A percentile compares a stretch with the other conserved stretches of the same genome.
phyloP scores from a whole-genome alignment of 2,113 vertebrate genomes.

The Antechinus stuartii region DNA sequence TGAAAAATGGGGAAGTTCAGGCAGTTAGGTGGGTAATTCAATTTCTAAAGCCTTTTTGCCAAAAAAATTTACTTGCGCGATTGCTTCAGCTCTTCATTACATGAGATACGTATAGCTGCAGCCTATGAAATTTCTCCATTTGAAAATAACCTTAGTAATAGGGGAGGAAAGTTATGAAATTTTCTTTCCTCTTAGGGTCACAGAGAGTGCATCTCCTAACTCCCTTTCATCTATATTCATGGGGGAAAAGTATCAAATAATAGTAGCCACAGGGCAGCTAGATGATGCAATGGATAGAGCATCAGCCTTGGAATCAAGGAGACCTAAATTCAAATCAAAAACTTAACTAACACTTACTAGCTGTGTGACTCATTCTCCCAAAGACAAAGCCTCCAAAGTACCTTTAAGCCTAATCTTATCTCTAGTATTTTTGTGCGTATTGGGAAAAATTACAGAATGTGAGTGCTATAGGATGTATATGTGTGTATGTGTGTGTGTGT shows the following conservation, averaged over 20 bases:
- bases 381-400: too few relatives aligned
- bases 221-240: background rate
- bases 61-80: background rate
- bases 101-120: background rate
- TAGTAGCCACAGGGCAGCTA: background rate
- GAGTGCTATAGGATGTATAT: background rate
- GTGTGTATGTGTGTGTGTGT: background rate
- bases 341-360: too few relatives aligned
- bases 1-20: constrained; percentile 1
- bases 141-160: background rate
- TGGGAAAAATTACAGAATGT: too few relatives aligned
- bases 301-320: too few relatives aligned
- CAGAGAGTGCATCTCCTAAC: constrained; percentile 12
- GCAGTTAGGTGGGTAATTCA: background rate
- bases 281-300: too few relatives aligned
- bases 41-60: background rate
- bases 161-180: background rate
- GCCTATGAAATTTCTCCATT: background rate
- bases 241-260: background rate
- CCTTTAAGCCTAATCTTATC: too few relatives aligned
- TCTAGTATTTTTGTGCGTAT: too few relatives aligned
- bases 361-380: too few relatives aligned
- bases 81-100: constrained; percentile 6
- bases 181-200: background rate
- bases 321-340: too few relatives aligned